These are phyloP conservation scores for Cherax destructor DNA, from an alignment of 1,140 invertebrate species.

Conservation along the genomic window DNA sequence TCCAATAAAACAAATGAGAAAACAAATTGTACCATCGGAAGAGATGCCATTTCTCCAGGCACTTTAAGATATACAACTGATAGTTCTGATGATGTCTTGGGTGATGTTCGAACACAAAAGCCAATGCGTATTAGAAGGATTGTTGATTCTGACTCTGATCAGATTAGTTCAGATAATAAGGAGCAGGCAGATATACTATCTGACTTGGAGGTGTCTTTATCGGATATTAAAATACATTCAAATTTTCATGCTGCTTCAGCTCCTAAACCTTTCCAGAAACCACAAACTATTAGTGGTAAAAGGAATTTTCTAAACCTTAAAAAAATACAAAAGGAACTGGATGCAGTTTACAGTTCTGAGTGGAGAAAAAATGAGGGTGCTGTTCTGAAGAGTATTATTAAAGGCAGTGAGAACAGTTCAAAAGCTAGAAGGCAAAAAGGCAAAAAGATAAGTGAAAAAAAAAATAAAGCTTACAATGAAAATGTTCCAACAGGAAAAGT, in stretches of 20 bases:
- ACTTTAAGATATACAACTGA: neutral
- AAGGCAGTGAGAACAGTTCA: neutral
- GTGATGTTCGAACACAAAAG: neutral
- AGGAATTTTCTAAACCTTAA: constrained; percentile 5
- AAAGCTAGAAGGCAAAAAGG: neutral
- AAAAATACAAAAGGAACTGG: constrained; percentile 25
- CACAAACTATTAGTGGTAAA: neutral
- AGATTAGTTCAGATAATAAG: neutral
- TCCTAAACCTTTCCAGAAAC: neutral
- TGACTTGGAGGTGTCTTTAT: neutral
- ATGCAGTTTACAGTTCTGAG: constrained; percentile 24
- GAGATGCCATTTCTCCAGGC: constrained; percentile 32
- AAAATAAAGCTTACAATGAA: neutral
- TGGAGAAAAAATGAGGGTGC: constrained; percentile 46
- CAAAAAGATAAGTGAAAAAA: neutral
- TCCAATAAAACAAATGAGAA: constrained; percentile 29
- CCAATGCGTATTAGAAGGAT: neutral
- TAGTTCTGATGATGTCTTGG: neutral
- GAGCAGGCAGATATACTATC: neutral
- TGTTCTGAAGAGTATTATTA: constrained; percentile 4
- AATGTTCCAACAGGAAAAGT: neutral
- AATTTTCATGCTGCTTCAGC: neutral
- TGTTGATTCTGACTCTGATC: neutral
- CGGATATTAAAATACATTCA: neutral
- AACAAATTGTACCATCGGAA: constrained; percentile 33